phyloP scores from a whole-genome alignment of 2,113 vertebrate genomes.

The Zingel zingel region DNA sequence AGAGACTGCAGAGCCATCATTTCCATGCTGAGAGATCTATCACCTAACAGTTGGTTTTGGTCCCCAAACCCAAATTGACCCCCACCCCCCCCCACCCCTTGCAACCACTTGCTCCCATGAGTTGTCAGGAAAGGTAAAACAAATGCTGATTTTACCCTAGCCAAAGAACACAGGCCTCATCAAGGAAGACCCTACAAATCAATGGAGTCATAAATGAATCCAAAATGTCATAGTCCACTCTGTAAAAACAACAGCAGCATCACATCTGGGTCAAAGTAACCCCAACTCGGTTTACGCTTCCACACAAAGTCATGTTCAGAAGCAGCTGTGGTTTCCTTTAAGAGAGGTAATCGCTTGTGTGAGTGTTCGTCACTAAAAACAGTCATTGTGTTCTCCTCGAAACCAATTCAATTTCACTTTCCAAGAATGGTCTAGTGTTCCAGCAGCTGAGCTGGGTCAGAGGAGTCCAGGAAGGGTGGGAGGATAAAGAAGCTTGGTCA shows the following conservation, averaged over 20 bases:
- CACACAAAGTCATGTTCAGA: slow-evolving; percentile 44
- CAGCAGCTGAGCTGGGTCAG: slow-evolving; percentile 74
- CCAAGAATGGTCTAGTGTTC: slow-evolving; percentile 76
- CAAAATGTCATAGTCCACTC: not conserved
- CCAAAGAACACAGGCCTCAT: not conserved
- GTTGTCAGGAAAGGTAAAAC: slow-evolving; percentile 43
- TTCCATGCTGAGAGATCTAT: slow-evolving; percentile 73
- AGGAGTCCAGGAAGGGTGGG: slow-evolving; percentile 49
- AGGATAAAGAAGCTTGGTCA: slow-evolving; percentile 78
- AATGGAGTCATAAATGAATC: not conserved
- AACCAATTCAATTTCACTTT: slow-evolving; percentile 79
- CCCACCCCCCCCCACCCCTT: slow-evolving; percentile 9
- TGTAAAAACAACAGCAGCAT: slow-evolving; percentile 7
- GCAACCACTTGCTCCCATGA: slow-evolving; percentile 63
- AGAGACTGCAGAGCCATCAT: slow-evolving; percentile 57
- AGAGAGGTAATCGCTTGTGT: slow-evolving; percentile 54
- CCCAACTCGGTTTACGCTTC: slow-evolving; percentile 12
- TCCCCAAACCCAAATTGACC: slow-evolving; percentile 42
- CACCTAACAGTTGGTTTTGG: slow-evolving; percentile 74
- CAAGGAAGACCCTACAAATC: slow-evolving; percentile 12
- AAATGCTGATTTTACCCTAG: slow-evolving; percentile 22
- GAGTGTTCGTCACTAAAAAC: slow-evolving; percentile 62
- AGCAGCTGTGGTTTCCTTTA: slow-evolving; percentile 64
- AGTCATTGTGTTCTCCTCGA: slow-evolving; percentile 62
- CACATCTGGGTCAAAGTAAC: slow-evolving; percentile 33